Base-by-base conservation (phyloP, 1,140 invertebrate species). In the Oreohelix idahoensis region DNA sequence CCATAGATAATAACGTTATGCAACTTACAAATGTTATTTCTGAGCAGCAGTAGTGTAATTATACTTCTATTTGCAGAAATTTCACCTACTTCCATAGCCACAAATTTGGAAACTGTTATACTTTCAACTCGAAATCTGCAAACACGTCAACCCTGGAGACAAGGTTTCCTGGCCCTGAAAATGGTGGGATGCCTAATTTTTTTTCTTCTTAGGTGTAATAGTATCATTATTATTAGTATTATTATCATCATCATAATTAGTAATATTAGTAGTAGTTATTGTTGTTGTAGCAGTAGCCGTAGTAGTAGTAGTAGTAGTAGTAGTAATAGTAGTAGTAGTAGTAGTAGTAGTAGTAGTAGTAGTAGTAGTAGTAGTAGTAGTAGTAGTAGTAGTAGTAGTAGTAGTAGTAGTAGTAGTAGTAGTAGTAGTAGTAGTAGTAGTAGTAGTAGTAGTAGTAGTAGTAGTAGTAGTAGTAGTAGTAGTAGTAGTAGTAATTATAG, bases 51-150 rank as follows among this genome's bases (percentile, higher is more conserved):
- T 45, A 45, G 42, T 8, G 5, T 45, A 8, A 45, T 15, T 45
- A 45, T 8, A 8, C 42, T 45, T 45, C 42, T 45, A 45, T 58
- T 84, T 87, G 13, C 84, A 91, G 90, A 58, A 91, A 91, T 84
- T 91, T 91, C 53, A 89, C 90, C 0, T 88, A 86, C n/a, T 83
- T 88, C 15, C 85, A 87, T 39, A 89, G 86, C 66, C 83, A 86
- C 45, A 87, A 88, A 42, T 90, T 89, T 66, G 90, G 90, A 0
- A 90, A 90, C 83, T 91, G 90, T 66, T 90, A 84, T 83, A 91
- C 89, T 5, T 89, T 91, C 79, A 91, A 91, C 66, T 75, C 83
- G 0, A 77, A 78, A 23, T 80, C 87, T 49, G 83, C 87, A 35
- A 73, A 73, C 13, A 81, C 81, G 0, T 32, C 63, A 29, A 39